These are phyloP conservation scores for Sinonovacula constricta DNA, from an alignment of 1,140 invertebrate genomes.

Conservation along the genomic window DNA sequence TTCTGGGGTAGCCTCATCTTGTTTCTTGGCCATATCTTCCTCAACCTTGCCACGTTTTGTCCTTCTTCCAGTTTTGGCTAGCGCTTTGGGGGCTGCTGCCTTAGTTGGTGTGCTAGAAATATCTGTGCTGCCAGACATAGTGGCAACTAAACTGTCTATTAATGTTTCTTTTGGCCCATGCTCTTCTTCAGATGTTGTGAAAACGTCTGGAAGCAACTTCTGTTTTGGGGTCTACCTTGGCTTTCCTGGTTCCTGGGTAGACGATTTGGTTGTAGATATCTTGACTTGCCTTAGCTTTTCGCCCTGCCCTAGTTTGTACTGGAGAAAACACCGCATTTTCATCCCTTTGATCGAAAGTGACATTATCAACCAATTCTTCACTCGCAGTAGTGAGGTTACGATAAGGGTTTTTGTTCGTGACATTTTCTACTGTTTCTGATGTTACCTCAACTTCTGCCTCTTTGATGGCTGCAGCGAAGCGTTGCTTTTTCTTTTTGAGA, in stretches of 20 bases:
- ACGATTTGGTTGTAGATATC: slow-evolving; percentile 1
- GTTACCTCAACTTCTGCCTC: slow-evolving; percentile 64
- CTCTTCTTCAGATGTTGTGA: no score
- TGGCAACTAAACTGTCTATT: no score
- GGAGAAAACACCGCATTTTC: slow-evolving; percentile 33
- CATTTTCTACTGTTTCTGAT: slow-evolving; percentile 31
- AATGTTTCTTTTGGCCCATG: no score
- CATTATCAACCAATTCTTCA: slow-evolving; percentile 1
- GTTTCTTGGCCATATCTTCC: neutral
- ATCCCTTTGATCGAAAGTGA: slow-evolving; percentile 17
- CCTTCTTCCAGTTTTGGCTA: no score
- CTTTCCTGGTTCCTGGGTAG: slow-evolving; percentile 22
- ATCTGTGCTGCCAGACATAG: slow-evolving; percentile 9
- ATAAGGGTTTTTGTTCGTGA: slow-evolving; percentile 31
- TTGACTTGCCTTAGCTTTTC: slow-evolving; percentile 17
- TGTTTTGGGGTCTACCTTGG: slow-evolving; percentile 35
- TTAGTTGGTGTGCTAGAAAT: neutral
- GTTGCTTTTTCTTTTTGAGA: slow-evolving; percentile 62
- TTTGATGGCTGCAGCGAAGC: slow-evolving; percentile 63
- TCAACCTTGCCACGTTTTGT: slow-evolving; percentile 10
- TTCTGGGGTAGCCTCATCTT: neutral
- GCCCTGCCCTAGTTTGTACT: slow-evolving; percentile 26
- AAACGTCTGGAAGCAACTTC: no score
- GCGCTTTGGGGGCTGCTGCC: no score
- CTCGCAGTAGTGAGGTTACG: slow-evolving; percentile 12